phyloP scores from a whole-genome alignment of 2,113 vertebrate genomes.

The Alligator mississippiensis region DNA sequence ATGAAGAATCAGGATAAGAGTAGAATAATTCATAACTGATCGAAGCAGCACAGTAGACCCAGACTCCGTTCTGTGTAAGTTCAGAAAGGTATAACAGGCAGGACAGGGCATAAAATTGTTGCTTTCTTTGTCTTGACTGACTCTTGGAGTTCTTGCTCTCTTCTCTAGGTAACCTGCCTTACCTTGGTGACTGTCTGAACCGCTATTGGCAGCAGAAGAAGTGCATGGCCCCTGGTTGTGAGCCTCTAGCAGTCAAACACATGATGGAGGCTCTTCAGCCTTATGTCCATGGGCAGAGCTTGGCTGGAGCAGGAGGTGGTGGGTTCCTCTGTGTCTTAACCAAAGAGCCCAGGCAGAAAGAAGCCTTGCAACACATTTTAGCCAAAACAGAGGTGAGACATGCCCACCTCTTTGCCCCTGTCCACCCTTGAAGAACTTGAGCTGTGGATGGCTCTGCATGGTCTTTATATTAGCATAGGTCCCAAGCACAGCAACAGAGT shows the following conservation, averaged over 20 bases:
- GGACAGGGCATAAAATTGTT: not conserved
- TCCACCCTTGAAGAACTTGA: not conserved
- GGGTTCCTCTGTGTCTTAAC: slow-evolving; percentile 93
- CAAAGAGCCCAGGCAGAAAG: slow-evolving; percentile 79
- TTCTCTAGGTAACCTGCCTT: slow-evolving; percentile 79
- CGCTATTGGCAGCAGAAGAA: slow-evolving; percentile 95
- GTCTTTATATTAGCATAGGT: not conserved
- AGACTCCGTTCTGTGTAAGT: not conserved
- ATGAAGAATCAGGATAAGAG: not conserved
- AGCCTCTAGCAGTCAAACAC: slow-evolving; percentile 83
- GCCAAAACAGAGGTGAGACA: slow-evolving; percentile 77
- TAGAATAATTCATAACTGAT: not conserved
- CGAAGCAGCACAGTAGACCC: not conserved
- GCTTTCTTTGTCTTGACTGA: too few relatives aligned
- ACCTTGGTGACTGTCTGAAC: slow-evolving; percentile 85
- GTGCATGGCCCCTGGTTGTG: slow-evolving; percentile 91
- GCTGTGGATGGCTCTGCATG: not conserved
- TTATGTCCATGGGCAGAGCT: slow-evolving; percentile 87
- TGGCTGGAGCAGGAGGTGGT: slow-evolving; percentile 92
- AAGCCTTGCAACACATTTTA: slow-evolving; percentile 79
- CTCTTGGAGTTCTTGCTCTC: not conserved
- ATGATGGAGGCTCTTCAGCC: slow-evolving; percentile 88
- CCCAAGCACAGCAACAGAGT: not conserved
- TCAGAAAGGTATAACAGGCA: not conserved
- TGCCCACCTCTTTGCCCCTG: not conserved